Evolutionary conservation across 2,888 invertebrate species (phyloP), one percentile per base, ranked within the genome.

Genomic region (Apodemia hepburni): DNA sequence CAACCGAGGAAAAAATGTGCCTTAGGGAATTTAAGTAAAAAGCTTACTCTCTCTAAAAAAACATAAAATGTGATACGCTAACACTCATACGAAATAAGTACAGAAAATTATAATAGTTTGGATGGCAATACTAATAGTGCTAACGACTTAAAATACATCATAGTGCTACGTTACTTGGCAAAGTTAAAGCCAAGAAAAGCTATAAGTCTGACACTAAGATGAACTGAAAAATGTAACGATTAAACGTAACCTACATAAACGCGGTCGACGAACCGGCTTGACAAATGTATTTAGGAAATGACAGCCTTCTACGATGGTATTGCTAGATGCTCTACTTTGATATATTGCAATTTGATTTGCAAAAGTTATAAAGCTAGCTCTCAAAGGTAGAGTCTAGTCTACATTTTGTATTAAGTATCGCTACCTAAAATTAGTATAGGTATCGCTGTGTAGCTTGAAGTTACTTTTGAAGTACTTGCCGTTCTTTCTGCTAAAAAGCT

Each of bases 281-380:
- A 76, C 71, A 74, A 79, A 80, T 73, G 73, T 73, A 61, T 64
- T 67, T 63, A 70, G 77, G 77, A 80, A 80, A 77, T 76, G 72
- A 68, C 68, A 71, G 67, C 67, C 70, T 29, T 68, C 73, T 66
- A 62, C 67, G 58, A 60, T 62, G 60, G 62, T 62, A 65, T 64
- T 62, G 67, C 68, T 71, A 73, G 78, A 79, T 80, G 76, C 62
- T 73, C 79, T 65, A 77, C 62, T 80, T 81, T 70, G 75, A 80
- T 80, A 61, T 12, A 60, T 59, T 61, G 57, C 65, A 45, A 63
- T 65, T 65, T 54, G 58, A 29, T 58, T 58, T 11, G 58, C 58
- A 38, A 58, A 33, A 22, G 42, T 42, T 22, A n/a, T 17, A 35
- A n/a, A 60, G n/a, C 60, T 47, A 17, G 17, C 42, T 15, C 5